A percentile compares a stretch with the other conserved stretches of the same genome.
Conservation (phyloP, 2,888 invertebrate genomes). For the Cheilosia scutellata region DNA sequence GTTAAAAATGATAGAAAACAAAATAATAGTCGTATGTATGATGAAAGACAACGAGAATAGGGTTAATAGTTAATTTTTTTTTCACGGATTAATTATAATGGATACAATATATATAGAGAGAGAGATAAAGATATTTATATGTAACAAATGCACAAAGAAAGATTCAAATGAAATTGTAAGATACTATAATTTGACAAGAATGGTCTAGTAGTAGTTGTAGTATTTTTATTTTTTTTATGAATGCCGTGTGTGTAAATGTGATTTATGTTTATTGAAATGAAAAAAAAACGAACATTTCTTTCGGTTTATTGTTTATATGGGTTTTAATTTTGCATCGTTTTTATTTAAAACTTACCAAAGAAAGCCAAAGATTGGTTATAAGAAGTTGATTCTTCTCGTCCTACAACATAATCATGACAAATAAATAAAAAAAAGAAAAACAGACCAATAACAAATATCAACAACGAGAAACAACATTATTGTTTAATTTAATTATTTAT, state of each 20-base stretch:
- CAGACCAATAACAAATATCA: slow-evolving; percentile 78
- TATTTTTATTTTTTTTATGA: slow-evolving; percentile 37
- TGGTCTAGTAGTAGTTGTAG: slow-evolving; percentile 28
- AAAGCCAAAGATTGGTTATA: slow-evolving; percentile 97
- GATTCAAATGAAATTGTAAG: slow-evolving; percentile 3
- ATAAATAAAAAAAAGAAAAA: slow-evolving; percentile 86
- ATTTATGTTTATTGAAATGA: slow-evolving; percentile 16
- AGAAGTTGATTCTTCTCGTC: slow-evolving; percentile 98
- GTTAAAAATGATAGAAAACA: too few species aligned
- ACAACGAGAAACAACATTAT: slow-evolving; percentile 76
- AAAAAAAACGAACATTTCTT: slow-evolving; percentile 22
- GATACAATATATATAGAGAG: slow-evolving; percentile 10
- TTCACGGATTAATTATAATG: slow-evolving; percentile 8
- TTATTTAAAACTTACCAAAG: slow-evolving; percentile 92
- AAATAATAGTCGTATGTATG: too few species aligned
- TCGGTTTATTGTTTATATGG: slow-evolving; percentile 59
- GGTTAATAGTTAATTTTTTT: not conserved
- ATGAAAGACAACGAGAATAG: too few species aligned
- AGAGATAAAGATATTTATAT: slow-evolving; percentile 9
- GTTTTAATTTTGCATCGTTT: slow-evolving; percentile 82
- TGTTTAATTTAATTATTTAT: slow-evolving; percentile 78
- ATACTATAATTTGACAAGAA: slow-evolving; percentile 22
- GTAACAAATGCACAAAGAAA: slow-evolving; percentile 47
- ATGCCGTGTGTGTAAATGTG: slow-evolving; percentile 80
- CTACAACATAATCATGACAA: slow-evolving; percentile 86